Evolutionary conservation across 2,888 invertebrate genomes (phyloP).

Genomic region (Platerodrilus igneus): DNA sequence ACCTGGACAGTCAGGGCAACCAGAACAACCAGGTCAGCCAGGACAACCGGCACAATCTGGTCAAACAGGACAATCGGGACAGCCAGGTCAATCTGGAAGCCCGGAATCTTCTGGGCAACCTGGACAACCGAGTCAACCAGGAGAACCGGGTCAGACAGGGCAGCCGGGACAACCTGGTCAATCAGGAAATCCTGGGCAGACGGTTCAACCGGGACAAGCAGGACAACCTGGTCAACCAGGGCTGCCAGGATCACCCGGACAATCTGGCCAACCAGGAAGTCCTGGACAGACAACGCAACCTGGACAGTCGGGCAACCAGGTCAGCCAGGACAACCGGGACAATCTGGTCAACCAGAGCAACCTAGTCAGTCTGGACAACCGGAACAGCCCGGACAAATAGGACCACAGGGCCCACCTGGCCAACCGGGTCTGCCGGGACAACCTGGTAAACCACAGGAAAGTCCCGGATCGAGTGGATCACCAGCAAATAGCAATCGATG

Average conservation of each 20-base stretch:
- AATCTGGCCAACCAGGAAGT: constrained; percentile 12
- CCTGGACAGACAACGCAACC: constrained; percentile 27
- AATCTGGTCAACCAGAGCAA: constrained; percentile 17
- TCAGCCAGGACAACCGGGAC: constrained; percentile 18
- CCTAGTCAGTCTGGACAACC: constrained; percentile 22
- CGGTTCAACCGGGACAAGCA: constrained; percentile 14
- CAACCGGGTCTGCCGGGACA: constrained; percentile 22
- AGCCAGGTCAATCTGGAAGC: constrained; percentile 9
- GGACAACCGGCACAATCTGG: constrained; percentile 65
- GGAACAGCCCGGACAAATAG: constrained; percentile 33
- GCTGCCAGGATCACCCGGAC: constrained; percentile 13
- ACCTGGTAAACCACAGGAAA: constrained; percentile 37
- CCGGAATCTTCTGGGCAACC: constrained; percentile 14
- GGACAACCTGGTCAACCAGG: constrained; percentile 21
- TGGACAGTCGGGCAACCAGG: constrained; percentile 20
- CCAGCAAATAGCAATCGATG: constrained; percentile 12
- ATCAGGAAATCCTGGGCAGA: constrained; percentile 68
- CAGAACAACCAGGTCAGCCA: constrained; percentile 27
- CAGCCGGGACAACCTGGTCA: constrained; percentile 67
- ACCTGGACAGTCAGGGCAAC: constrained; percentile 12
- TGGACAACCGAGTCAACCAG: constrained; percentile 14
- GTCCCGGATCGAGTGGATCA: no score
- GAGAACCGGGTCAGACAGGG: constrained; percentile 51
- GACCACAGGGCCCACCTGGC: constrained; percentile 12
- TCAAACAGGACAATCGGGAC: constrained; percentile 23